phyloP scores from a whole-genome alignment of 2,113 vertebrate species.

The Puffinus mauretanicus region DNA sequence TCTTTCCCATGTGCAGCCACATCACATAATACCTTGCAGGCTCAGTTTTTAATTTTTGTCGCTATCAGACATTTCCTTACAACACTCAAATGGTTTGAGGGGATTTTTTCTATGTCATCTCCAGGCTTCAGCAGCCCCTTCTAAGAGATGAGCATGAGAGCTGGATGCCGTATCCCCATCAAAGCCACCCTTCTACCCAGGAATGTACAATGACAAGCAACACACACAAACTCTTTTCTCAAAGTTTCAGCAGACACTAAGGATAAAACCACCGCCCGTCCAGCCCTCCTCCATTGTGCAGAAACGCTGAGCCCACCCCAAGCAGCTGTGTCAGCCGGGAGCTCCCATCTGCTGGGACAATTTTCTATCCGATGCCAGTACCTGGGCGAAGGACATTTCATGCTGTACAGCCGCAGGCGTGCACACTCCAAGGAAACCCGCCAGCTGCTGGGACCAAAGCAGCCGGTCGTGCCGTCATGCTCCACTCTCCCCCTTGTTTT shows the following conservation, averaged over 20 bases:
- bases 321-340: background rate
- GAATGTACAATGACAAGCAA: background rate
- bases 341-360: background rate
- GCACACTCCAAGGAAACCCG: background rate
- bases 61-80: background rate
- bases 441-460: background rate
- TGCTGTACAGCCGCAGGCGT: background rate
- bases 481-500: background rate
- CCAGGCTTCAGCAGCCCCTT: background rate
- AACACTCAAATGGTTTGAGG: background rate
- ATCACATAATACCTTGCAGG: background rate
- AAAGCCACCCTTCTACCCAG: background rate
- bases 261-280: background rate
- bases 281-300: background rate
- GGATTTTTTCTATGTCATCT: background rate
- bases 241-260: background rate
- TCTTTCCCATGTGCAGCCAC: rapidly evolving
- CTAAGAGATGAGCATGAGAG: background rate
- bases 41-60: background rate
- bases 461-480: rapidly evolving
- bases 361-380: background rate
- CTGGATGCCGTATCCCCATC: background rate
- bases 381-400: background rate
- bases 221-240: background rate
- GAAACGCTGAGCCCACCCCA: background rate